These are phyloP conservation scores for Vulpes lagopus DNA, from an alignment of 2,113 vertebrate genomes.

Conservation along the genomic window DNA sequence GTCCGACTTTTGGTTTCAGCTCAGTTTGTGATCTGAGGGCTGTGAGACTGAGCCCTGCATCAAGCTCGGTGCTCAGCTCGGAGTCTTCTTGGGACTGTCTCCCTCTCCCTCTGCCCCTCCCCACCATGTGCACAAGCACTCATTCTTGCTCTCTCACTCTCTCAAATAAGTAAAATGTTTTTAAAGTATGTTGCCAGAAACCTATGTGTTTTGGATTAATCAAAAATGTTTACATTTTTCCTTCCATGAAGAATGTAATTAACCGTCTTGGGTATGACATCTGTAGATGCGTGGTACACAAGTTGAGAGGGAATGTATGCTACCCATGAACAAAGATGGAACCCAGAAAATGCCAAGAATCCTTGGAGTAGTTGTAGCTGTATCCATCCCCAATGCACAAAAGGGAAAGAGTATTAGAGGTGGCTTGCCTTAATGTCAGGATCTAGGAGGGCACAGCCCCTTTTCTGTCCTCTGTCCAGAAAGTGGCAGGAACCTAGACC, in stretches of 20 bases:
- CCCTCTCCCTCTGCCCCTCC: neutral
- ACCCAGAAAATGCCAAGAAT: neutral
- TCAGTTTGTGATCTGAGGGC: neutral
- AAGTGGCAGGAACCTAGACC: neutral
- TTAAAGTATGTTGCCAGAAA: conserved; percentile 33
- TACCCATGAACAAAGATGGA: conserved; percentile 7
- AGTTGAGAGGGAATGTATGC: neutral
- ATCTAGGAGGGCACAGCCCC: neutral
- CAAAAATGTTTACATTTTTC: neutral
- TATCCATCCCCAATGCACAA: neutral
- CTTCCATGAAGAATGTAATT: neutral
- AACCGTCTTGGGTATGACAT: neutral
- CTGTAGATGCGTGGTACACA: neutral
- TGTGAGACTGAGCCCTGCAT: neutral
- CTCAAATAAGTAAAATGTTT: neutral
- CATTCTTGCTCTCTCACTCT: neutral
- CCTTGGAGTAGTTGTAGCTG: neutral
- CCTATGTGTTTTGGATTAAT: neutral
- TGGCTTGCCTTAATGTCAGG: neutral
- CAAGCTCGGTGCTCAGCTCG: neutral
- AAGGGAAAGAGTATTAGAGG: neutral
- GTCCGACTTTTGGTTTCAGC: neutral
- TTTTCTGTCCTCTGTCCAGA: neutral
- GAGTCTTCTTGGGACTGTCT: neutral
- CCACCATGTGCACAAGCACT: neutral